Conservation (phyloP, 2,113 vertebrate genomes). For the Nycticebus coucang region DNA sequence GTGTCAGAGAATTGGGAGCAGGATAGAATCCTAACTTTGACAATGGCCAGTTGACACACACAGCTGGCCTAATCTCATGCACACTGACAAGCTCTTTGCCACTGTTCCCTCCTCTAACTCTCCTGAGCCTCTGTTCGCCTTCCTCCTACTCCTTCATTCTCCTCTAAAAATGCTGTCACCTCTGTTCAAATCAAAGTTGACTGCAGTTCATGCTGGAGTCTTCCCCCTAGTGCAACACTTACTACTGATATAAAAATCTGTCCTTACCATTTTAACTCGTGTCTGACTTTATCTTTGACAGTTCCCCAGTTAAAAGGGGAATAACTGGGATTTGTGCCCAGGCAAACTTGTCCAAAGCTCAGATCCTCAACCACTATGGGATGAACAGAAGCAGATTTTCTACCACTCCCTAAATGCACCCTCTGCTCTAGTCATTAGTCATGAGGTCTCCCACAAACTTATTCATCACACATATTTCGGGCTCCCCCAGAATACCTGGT, state of each 20-base stretch:
- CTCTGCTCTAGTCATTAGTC: neutral
- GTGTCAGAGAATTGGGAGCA: too few relatives aligned
- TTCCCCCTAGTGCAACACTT: neutral
- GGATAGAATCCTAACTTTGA: neutral
- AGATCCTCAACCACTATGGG: neutral
- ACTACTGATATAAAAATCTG: neutral
- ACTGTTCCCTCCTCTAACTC: neutral
- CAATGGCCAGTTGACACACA: neutral
- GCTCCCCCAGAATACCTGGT: neutral
- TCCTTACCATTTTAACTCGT: neutral
- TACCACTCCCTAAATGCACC: neutral
- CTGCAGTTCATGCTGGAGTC: neutral
- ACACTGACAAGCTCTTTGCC: neutral
- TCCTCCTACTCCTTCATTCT: neutral
- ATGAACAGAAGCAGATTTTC: neutral
- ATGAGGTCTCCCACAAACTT: neutral
- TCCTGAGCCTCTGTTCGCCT: neutral
- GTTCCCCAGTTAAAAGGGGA: neutral
- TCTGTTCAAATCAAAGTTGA: neutral
- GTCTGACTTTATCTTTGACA: neutral
- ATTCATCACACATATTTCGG: neutral
- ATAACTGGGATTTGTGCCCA: neutral
- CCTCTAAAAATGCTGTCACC: neutral
- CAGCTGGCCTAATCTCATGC: neutral
- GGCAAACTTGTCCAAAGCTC: neutral